phyloP scores from a whole-genome alignment of 2,113 vertebrate species.

The Scomber scombrus region DNA sequence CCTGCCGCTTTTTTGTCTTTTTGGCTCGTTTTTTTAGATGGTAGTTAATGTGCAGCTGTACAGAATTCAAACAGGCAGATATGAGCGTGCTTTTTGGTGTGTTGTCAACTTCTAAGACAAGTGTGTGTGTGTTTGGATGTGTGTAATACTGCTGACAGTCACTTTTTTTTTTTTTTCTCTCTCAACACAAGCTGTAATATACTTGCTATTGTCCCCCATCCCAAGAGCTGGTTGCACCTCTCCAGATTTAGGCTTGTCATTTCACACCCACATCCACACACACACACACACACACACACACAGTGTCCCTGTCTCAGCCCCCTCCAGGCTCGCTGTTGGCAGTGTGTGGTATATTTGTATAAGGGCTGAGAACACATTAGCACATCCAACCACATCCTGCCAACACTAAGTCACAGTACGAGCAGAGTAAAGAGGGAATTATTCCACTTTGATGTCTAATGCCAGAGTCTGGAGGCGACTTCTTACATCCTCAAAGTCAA shows the following conservation, averaged over 20 bases:
- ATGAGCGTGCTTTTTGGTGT: neutral
- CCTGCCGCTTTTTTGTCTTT: constrained; percentile 14
- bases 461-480: constrained; percentile 16
- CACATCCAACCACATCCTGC: constrained; percentile 24
- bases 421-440: constrained; percentile 25
- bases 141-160: neutral
- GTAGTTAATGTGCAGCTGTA: constrained; percentile 36
- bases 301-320: neutral
- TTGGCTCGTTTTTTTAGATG: constrained; percentile 21
- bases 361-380: constrained; percentile 29
- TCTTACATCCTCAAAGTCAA: constrained; percentile 14
- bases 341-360: constrained; percentile 36
- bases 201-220: constrained; percentile 13
- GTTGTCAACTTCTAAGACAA: neutral
- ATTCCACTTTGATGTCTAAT: constrained; percentile 25
- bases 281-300: neutral
- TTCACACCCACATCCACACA: constrained; percentile 28
- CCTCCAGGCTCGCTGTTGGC: neutral
- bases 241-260: constrained; percentile 51
- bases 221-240: constrained; percentile 12
- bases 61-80: neutral
- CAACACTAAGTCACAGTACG: constrained; percentile 32
- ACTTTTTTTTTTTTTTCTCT: constrained; percentile 16
- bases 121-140: neutral
- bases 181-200: neutral